phyloP scores from a whole-genome alignment of 2,797 vertebrate species.

The Paguma larvata region DNA sequence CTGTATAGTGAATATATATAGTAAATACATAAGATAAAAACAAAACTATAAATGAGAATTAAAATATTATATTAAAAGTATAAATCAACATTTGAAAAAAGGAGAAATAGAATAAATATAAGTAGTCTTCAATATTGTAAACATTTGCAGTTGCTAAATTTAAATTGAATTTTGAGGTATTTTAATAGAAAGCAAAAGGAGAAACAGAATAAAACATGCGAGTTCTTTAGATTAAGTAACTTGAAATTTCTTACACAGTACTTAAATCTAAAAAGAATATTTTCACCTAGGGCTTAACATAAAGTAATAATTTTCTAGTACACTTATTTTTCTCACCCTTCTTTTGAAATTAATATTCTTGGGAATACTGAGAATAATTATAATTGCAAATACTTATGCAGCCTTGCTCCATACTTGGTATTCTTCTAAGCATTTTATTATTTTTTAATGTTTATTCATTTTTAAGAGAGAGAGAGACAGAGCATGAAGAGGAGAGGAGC shows the following conservation, averaged over 20 bases:
- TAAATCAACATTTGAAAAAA: conserved; percentile 5
- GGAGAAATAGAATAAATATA: neutral
- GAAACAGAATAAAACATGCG: neutral
- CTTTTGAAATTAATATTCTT: neutral
- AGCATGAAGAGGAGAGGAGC: too few relatives aligned
- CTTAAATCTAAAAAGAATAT: neutral
- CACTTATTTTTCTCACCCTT: neutral
- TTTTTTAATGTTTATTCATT: too few relatives aligned
- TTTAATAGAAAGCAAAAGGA: neutral
- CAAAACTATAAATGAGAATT: neutral
- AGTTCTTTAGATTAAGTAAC: neutral
- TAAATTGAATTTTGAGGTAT: neutral
- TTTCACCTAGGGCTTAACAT: neutral
- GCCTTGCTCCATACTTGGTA: neutral
- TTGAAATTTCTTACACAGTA: neutral
- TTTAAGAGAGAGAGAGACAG: too few relatives aligned
- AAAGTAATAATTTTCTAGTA: neutral
- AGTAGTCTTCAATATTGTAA: neutral
- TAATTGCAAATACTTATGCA: neutral
- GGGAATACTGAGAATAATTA: neutral
- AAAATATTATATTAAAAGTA: neutral
- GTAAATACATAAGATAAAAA: neutral
- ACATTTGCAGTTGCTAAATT: neutral
- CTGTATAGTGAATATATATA: neutral
- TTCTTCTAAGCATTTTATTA: neutral